Evolutionary conservation across 2,113 vertebrate genomes (phyloP), one percentile per base, ranked within the genome.

Genomic region (Chionomys nivalis): DNA sequence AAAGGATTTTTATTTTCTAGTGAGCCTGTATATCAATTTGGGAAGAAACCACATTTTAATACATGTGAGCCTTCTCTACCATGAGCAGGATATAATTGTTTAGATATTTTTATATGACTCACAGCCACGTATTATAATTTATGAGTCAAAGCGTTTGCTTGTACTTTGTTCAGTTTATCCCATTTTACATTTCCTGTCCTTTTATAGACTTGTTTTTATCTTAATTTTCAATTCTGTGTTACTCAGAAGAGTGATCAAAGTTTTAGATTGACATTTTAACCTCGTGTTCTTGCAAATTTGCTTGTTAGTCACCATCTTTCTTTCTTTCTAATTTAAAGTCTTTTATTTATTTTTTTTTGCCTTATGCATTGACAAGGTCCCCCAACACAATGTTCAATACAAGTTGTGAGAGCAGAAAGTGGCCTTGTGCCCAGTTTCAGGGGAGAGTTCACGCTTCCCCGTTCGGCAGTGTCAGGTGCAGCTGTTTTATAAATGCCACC

Each of bases 321-420:
- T 73, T 82, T n/a, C 26, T 83, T 91, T 73, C 42, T 11, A 73
- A 73, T 66, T 2, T 49, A 36, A 61, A 85, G 24, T 0, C 13
- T 68, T 88, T 91, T 33, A 63, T 88, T 88, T 77, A 8, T 83
- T 72, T 96, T 91, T 91, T 81, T 49, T 95, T 87, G 42, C 14
- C 21, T 49, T 87, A 81, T 81, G 24, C 93, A 89, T 49, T 88
- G 65, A 75, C 58, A 10, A 10, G 13, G 6, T 42, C 44, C 31
- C 11, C 65, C 26, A 83, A 5, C 44, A 87, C 33, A 87, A 5
- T 92, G 2, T 5, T 66, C 63, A 0, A n/a, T 55, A 89, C 5
- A 33, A n/a, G 14, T 24, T 28, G 3, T 72, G 19, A 85, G 12
- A 91, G 9, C 12, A 52, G 3, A 66, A 86, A n/a, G 23, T 76